Evolutionary conservation across 92 coral and sea anemone species (phyloP).

Genomic region (Paramuricea clavata): DNA sequence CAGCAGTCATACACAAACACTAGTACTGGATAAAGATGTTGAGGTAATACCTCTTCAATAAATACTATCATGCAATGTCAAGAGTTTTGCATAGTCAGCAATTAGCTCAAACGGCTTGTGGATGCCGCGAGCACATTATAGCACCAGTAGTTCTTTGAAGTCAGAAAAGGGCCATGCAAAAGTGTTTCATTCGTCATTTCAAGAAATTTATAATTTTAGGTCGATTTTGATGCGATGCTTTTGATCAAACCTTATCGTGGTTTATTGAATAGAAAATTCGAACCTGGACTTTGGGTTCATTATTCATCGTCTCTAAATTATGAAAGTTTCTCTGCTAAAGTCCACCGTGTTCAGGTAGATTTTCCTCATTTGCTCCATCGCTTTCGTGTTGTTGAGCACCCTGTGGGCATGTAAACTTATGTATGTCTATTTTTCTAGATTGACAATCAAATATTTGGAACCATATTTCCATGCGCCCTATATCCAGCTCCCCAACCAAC

Average conservation of each 20-base stretch:
- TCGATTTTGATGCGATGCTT: constrained; percentile 83
- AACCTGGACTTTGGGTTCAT: constrained; percentile 94
- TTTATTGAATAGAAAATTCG: constrained; percentile 82
- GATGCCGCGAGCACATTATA: too few species aligned
- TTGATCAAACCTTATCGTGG: constrained; percentile 89
- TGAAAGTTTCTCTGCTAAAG: constrained; percentile 86
- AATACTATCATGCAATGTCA: too few species aligned
- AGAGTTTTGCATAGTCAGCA: not conserved
- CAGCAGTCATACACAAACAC: constrained; percentile 47
- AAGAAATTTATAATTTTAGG: constrained; percentile 58
- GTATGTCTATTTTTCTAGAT: constrained; percentile 57
- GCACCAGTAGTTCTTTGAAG: too few species aligned
- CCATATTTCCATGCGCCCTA: constrained; percentile 91
- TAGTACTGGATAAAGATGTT: constrained; percentile 76
- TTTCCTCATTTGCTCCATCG: too few species aligned
- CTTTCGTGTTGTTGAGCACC: too few species aligned
- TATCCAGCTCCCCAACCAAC: constrained; percentile 90
- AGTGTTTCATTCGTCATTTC: not conserved
- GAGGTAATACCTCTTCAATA: too few species aligned
- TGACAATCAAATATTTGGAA: constrained; percentile 94
- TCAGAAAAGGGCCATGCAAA: too few species aligned
- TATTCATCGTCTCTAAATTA: constrained; percentile 84
- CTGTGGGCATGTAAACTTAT: too few species aligned
- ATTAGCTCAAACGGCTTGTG: not conserved
- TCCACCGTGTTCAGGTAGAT: constrained; percentile 94